A percentile compares a stretch with the other conserved stretches of the same genome.
Evolutionary conservation across 2,113 vertebrate species (phyloP).

Genomic region (Holacanthus passer): DNA sequence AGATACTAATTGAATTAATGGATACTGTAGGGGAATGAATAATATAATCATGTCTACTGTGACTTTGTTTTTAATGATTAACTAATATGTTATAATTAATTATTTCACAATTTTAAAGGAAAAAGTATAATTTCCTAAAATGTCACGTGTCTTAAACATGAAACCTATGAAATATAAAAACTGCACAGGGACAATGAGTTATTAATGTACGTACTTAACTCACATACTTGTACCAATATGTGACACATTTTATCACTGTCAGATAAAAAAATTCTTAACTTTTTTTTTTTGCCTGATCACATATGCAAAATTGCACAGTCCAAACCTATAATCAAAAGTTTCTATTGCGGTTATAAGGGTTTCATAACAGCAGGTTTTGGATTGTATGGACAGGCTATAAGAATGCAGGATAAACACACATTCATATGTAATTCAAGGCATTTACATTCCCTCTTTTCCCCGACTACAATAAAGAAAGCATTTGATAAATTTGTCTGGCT

Average conservation of each 20-base stretch:
- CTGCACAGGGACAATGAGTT: neutral
- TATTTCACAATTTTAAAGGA: neutral
- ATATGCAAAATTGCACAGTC: neutral
- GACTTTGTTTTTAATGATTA: neutral
- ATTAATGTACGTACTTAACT: neutral
- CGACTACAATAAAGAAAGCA: slow-evolving; percentile 3
- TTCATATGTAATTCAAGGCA: neutral
- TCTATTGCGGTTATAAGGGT: neutral
- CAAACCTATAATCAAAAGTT: neutral
- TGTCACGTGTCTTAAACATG: neutral
- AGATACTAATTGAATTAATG: neutral
- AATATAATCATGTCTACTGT: neutral
- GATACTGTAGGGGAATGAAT: neutral
- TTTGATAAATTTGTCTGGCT: neutral
- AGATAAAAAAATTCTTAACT: neutral
- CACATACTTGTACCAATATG: neutral
- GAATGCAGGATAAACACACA: neutral
- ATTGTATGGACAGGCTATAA: neutral
- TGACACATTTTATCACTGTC: neutral
- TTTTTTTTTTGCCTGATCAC: neutral
- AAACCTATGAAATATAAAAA: neutral
- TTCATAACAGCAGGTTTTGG: neutral
- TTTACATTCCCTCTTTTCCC: neutral
- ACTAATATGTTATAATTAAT: neutral
- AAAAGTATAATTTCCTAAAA: neutral